Base-by-base conservation (phyloP, 2,113 vertebrate species). In the Phrynosoma blainvillii region DNA sequence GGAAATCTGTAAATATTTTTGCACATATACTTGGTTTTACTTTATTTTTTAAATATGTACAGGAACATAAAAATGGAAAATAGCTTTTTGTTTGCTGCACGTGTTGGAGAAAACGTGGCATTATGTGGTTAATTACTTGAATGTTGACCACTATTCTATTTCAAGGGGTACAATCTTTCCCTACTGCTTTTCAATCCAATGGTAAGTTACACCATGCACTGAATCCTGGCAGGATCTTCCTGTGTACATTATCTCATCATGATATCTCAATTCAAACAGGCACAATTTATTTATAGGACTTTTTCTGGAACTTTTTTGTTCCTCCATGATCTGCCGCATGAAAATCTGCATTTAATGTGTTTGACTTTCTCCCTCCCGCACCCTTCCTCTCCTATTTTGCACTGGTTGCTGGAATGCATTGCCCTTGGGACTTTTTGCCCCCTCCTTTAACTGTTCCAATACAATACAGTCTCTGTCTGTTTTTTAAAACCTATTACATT, bases 1-100 rank as follows among this genome's bases (percentile, higher is more conserved):
- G 27, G 27, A 68, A 21, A 70, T 40, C 52, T 84, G 62, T 78
- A 83, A 77, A 88, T 88, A 84, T 78, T 78, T 62, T 77, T 88
- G 25, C 74, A 54, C n/a, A 82, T 27, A 36, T 27, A 68, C 25
- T 54, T 78, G 54, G 20, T 68, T 79, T 77, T 54, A 25, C 47
- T 83, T 83, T 68, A 62, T 76, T 86, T 62, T 83, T 23, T 40
- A 77, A 66, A n/a, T 3, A 27, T 68, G 42, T 78, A 32, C 11
- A 78, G 75, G 21, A 56, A n/a, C 62, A 84, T 70, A 56, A 77
- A 47, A 70, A 56, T 78, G 23, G 68, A 56, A 73, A 73, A 80
- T 42, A 20, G 36, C 47, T 14, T 83, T 68, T 32, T 13, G 20
- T 75, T 59, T 56, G 23, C 77, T 36, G 27, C 23, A 54, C 27